A percentile compares a stretch with the other conserved stretches of the same genome.
phyloP scores from a whole-genome alignment of 2,888 invertebrate species.

The Orchesellides sinensis region DNA sequence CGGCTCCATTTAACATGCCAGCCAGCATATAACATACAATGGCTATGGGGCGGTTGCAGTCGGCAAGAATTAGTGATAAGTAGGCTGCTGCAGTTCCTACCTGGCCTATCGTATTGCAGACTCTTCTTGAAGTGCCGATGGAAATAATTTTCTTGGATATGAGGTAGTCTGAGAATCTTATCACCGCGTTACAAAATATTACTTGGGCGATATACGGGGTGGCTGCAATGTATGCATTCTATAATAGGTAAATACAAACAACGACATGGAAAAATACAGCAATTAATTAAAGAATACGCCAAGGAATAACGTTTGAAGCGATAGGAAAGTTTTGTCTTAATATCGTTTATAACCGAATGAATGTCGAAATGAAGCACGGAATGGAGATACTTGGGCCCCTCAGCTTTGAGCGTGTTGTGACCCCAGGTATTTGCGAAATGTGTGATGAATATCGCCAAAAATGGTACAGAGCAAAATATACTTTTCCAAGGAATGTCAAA shows the following conservation, averaged over 20 bases:
- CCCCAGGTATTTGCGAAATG: slow-evolving; percentile 91
- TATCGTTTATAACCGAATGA: too few species aligned
- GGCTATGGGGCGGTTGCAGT: slow-evolving; percentile 41
- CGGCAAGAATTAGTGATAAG: slow-evolving; percentile 30
- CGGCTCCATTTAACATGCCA: slow-evolving; percentile 44
- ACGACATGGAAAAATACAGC: neutral
- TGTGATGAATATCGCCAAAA: slow-evolving; percentile 90
- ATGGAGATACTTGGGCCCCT: slow-evolving; percentile 89
- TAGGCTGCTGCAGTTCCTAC: slow-evolving; percentile 41
- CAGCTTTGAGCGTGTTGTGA: slow-evolving; percentile 89
- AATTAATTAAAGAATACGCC: neutral
- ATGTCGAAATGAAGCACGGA: slow-evolving; percentile 89
- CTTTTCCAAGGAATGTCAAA: slow-evolving; percentile 44
- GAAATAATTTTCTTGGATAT: slow-evolving; percentile 85
- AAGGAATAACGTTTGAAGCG: too few species aligned
- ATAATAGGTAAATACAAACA: slow-evolving; percentile 75
- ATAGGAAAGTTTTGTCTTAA: too few species aligned
- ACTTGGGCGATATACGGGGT: slow-evolving; percentile 94
- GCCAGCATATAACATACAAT: slow-evolving; percentile 30
- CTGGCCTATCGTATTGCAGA: slow-evolving; percentile 88
- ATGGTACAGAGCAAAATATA: slow-evolving; percentile 23
- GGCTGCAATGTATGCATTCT: slow-evolving; percentile 91
- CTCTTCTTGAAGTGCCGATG: slow-evolving; percentile 87
- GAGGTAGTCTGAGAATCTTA: slow-evolving; percentile 91
- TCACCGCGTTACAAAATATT: slow-evolving; percentile 90